Evolutionary conservation across 2,888 invertebrate genomes (phyloP).

Genomic region (Arctia plantaginis): DNA sequence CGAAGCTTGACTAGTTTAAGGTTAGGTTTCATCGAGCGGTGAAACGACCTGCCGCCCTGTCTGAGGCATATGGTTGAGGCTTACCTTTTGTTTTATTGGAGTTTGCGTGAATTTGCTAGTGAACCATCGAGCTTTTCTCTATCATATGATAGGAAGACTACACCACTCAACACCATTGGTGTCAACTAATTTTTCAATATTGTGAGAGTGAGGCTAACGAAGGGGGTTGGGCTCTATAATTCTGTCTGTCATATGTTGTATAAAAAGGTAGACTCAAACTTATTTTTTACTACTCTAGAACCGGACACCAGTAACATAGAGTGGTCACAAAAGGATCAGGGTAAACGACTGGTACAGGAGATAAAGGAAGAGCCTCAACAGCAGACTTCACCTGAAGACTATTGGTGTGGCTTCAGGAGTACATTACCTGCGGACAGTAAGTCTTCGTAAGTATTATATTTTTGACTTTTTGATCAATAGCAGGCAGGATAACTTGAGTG

Average conservation of each 20-base stretch:
- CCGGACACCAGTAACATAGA: constrained; percentile 67
- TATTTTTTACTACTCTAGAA: constrained; percentile 35
- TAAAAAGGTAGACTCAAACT: neutral
- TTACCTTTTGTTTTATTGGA: too few relatives aligned
- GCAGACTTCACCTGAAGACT: constrained; percentile 56
- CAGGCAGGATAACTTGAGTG: neutral
- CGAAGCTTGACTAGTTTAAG: too few relatives aligned
- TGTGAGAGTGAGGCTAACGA: too few relatives aligned
- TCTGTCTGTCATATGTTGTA: neutral
- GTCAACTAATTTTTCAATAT: too few relatives aligned
- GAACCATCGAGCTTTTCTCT: too few relatives aligned
- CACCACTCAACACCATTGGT: too few relatives aligned
- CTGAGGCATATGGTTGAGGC: too few relatives aligned
- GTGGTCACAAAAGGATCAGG: constrained; percentile 71
- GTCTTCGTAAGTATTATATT: constrained; percentile 16
- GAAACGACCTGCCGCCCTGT: too few relatives aligned
- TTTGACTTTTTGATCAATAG: neutral
- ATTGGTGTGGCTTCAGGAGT: constrained; percentile 69
- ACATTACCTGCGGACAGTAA: constrained; percentile 11
- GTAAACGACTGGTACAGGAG: constrained; percentile 75
- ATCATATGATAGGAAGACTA: too few relatives aligned
- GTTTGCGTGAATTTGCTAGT: too few relatives aligned
- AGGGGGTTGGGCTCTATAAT: too few relatives aligned
- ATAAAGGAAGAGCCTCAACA: constrained; percentile 60
- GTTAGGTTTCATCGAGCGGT: too few relatives aligned